A percentile compares a stretch with the other conserved stretches of the same genome.
Evolutionary conservation across 1,140 invertebrate species (phyloP).

Genomic region (Cydia pomonella): DNA sequence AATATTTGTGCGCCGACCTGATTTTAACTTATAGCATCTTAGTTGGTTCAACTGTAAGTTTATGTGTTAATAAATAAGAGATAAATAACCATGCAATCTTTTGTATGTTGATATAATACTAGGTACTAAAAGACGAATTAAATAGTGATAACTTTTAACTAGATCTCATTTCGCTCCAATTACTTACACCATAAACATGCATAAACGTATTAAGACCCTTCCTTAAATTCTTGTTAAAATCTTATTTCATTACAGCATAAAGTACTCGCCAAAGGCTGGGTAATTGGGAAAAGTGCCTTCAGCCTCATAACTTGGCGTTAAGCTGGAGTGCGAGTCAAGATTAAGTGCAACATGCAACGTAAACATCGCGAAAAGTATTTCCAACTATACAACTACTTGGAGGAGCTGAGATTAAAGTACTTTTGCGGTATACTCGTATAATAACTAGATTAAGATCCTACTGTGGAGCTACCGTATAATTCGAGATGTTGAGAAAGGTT

Average conservation of each 20-base stretch:
- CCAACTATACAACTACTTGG: neutral
- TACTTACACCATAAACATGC: neutral
- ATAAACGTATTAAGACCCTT: neutral
- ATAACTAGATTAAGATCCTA: too few relatives aligned
- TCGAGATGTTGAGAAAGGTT: too few relatives aligned
- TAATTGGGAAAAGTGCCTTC: slow-evolving; percentile 23
- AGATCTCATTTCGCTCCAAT: neutral
- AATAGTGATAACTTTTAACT: neutral
- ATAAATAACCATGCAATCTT: too few relatives aligned
- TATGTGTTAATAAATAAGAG: too few relatives aligned
- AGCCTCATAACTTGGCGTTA: slow-evolving; percentile 25
- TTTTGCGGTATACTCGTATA: neutral
- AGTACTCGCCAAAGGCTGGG: neutral
- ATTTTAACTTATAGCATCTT: too few relatives aligned
- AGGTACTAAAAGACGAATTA: too few relatives aligned
- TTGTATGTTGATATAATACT: too few relatives aligned
- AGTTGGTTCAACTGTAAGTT: too few relatives aligned
- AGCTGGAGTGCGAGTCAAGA: slow-evolving; percentile 9
- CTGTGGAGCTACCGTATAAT: too few relatives aligned
- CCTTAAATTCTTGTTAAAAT: slow-evolving; percentile 23
- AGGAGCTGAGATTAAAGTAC: neutral
- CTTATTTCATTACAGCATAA: slow-evolving; percentile 15
- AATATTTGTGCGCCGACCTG: too few relatives aligned
- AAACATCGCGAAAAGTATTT: slow-evolving; percentile 8
- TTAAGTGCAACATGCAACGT: slow-evolving; percentile 18